Evolutionary conservation across 2,888 invertebrate genomes (phyloP).

Genomic region (Drosophila sordidapex): DNA sequence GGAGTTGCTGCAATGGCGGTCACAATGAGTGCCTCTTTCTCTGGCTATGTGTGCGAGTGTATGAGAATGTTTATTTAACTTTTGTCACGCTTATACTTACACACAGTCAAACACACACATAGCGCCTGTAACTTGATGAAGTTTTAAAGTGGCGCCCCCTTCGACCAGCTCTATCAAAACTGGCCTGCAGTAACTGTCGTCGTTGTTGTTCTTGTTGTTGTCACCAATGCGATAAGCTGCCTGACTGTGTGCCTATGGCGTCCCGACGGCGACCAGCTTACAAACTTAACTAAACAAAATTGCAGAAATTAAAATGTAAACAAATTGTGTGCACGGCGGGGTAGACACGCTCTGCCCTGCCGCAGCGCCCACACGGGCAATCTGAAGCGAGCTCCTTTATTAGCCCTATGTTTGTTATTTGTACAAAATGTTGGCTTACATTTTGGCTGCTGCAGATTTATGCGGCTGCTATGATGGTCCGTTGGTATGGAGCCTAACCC

Average conservation of each 20-base stretch:
- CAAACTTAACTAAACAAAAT: constrained; percentile 77
- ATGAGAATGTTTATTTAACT: constrained; percentile 58
- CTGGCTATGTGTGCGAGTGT: constrained; percentile 26
- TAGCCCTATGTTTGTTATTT: constrained; percentile 61
- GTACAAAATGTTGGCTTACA: constrained; percentile 60
- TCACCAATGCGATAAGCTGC: constrained; percentile 69
- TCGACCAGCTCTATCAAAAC: constrained; percentile 37
- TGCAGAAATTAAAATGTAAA: constrained; percentile 82
- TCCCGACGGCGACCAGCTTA: constrained; percentile 51
- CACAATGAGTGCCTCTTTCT: constrained; percentile 51
- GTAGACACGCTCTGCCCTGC: constrained; percentile 45
- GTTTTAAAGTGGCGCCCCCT: constrained; percentile 59
- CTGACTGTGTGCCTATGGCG: constrained; percentile 54
- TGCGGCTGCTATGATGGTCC: neutral
- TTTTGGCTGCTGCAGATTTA: constrained; percentile 48
- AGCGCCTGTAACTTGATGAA: constrained; percentile 63
- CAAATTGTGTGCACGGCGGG: constrained; percentile 68
- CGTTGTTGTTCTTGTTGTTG: constrained; percentile 33
- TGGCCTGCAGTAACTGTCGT: constrained; percentile 20
- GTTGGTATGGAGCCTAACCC: constrained; percentile 42
- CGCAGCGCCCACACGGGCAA: constrained; percentile 22
- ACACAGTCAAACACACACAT: constrained; percentile 21
- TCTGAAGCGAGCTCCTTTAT: constrained; percentile 56
- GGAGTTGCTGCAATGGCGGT: constrained; percentile 60
- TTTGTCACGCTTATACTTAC: constrained; percentile 73